Conservation (phyloP, 1,140 invertebrate species). For the Lerema accius region DNA sequence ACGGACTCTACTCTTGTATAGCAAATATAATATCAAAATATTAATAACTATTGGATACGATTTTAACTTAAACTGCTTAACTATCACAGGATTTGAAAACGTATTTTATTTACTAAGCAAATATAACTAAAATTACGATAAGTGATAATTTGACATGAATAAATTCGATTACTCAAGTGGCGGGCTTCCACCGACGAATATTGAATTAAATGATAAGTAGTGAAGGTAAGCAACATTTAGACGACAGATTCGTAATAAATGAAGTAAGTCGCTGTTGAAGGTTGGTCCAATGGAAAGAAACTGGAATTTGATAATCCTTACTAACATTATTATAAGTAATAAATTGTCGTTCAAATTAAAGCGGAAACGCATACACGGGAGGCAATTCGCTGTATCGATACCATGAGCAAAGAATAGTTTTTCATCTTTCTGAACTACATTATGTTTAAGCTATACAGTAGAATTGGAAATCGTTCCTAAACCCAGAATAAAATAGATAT, state of each 20-base stretch:
- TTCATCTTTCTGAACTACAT: no score
- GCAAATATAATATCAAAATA: no score
- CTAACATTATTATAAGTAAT: neutral
- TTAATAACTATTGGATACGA: no score
- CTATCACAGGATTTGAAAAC: conserved; percentile 1
- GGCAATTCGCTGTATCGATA: no score
- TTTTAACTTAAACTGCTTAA: no score
- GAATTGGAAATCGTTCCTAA: no score
- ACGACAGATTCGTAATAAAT: conserved; percentile 22
- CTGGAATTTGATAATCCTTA: conserved; percentile 12
- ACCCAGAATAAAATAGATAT: no score
- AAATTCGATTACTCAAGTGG: conserved; percentile 13
- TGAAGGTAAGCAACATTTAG: conserved; percentile 24
- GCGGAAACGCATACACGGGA: no score
- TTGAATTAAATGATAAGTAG: conserved; percentile 22
- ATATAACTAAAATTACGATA: conserved; percentile 10
- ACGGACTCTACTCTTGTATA: no score
- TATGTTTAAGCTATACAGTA: no score
- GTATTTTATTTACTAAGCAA: neutral
- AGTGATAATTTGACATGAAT: conserved; percentile 10
- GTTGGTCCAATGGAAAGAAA: conserved; percentile 6
- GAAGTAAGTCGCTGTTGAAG: conserved; percentile 19
- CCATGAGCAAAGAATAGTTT: no score
- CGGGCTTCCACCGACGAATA: conserved; percentile 23
- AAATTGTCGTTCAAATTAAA: no score